Evolutionary conservation across 2,888 invertebrate genomes (phyloP).

Genomic region (Laothoe populi): DNA sequence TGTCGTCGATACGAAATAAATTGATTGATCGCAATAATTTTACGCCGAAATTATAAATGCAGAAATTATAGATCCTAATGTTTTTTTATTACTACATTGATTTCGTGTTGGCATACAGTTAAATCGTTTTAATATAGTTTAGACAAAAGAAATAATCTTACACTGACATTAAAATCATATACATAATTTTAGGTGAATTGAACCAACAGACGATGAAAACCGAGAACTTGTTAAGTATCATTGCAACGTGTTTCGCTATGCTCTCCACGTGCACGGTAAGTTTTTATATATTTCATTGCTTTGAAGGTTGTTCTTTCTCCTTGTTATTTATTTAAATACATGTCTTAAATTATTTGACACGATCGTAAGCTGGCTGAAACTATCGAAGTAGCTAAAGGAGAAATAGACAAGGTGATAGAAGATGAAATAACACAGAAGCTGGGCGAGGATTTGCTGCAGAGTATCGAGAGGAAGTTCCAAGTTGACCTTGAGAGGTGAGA

Average conservation of each 20-base stretch:
- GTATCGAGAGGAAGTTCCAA: constrained; percentile 76
- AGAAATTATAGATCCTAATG: too few relatives aligned
- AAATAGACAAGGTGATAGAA: constrained; percentile 73
- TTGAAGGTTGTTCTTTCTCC: background rate
- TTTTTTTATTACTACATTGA: too few relatives aligned
- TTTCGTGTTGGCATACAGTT: too few relatives aligned
- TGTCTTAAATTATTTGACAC: too few relatives aligned
- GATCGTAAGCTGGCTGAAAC: constrained; percentile 42
- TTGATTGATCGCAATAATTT: too few relatives aligned
- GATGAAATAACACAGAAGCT: constrained; percentile 73
- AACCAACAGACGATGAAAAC: background rate
- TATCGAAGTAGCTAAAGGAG: constrained; percentile 56
- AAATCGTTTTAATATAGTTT: too few relatives aligned
- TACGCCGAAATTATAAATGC: too few relatives aligned
- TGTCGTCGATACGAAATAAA: too few relatives aligned
- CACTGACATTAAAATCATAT: too few relatives aligned
- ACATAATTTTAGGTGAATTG: too few relatives aligned
- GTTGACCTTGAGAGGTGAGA: constrained; percentile 72
- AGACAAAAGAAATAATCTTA: too few relatives aligned
- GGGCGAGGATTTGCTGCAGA: constrained; percentile 69
- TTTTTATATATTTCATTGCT: background rate
- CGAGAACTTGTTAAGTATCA: background rate
- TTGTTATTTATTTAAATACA: background rate
- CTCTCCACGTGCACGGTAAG: background rate
- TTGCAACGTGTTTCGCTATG: background rate